phyloP scores from a whole-genome alignment of 2,888 invertebrate species.

The Pterostichus madidus region DNA sequence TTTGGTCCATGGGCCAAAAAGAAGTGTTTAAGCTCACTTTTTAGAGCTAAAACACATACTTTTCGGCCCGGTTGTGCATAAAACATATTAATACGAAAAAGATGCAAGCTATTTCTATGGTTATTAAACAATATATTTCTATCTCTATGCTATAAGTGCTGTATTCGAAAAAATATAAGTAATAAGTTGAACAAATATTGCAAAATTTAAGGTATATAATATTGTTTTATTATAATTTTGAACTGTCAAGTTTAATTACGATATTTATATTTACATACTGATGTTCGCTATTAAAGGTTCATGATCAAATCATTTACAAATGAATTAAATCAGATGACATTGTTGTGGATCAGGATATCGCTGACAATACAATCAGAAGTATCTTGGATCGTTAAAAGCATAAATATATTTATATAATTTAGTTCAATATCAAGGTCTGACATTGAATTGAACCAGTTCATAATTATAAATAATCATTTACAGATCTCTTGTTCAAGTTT shows the following conservation, averaged over 20 bases:
- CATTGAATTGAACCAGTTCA: slow-evolving; percentile 18
- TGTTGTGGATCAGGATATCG: neutral
- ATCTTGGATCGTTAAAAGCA: slow-evolving; percentile 4
- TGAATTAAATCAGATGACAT: neutral
- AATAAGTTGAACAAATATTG: no score
- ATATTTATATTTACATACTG: neutral
- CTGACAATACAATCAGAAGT: slow-evolving; percentile 6
- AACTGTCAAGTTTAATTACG: neutral
- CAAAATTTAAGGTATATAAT: neutral
- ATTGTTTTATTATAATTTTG: neutral
- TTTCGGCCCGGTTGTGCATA: no score
- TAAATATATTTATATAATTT: slow-evolving; percentile 31
- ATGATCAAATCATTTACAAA: neutral
- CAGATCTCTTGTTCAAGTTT: slow-evolving; percentile 15
- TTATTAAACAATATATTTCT: no score
- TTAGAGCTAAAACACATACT: no score
- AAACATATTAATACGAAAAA: no score
- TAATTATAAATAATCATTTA: slow-evolving; percentile 5
- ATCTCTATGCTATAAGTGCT: no score
- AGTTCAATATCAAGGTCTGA: slow-evolving; percentile 43
- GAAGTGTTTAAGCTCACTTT: no score
- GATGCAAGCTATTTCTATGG: no score
- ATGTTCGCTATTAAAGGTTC: slow-evolving; percentile 4
- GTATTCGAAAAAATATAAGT: no score
- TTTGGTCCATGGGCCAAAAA: no score